Evolutionary conservation across 1,140 invertebrate genomes (phyloP).

Genomic region (Drosophila baimaii): DNA sequence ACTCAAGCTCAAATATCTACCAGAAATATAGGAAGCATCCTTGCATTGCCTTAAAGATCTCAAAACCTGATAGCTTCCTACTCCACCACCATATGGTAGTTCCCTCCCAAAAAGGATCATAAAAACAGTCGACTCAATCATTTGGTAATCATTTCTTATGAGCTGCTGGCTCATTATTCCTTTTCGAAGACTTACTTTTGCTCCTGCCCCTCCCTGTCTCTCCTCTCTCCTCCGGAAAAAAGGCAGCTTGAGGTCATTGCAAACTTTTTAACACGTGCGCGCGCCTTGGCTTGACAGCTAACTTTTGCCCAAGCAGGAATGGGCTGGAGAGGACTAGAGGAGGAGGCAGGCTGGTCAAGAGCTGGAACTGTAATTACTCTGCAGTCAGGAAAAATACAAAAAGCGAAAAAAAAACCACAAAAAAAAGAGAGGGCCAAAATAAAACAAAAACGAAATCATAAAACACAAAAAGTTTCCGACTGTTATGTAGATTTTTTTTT

Average conservation of each 20-base stretch:
- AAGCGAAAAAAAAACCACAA: slow-evolving; percentile 10
- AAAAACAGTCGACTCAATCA: slow-evolving; percentile 1
- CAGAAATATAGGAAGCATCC: too few relatives aligned
- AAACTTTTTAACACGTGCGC: slow-evolving; percentile 62
- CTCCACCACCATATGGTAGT: background rate
- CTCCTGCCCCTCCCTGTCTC: background rate
- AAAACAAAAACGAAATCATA: slow-evolving; percentile 49
- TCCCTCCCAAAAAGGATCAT: background rate
- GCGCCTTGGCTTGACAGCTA: slow-evolving; percentile 57
- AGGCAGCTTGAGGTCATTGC: slow-evolving; percentile 24
- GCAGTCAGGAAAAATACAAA: slow-evolving; percentile 44
- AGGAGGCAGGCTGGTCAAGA: slow-evolving; percentile 38
- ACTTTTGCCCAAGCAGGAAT: slow-evolving; percentile 49
- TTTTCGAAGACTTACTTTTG: slow-evolving; percentile 1
- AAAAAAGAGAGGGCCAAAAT: background rate
- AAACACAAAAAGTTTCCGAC: slow-evolving; percentile 74
- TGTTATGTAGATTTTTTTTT: slow-evolving; percentile 74
- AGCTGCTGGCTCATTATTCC: slow-evolving; percentile 12
- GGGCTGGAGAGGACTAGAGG: background rate
- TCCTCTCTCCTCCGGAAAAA: too few relatives aligned
- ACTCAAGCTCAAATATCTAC: too few relatives aligned
- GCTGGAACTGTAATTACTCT: slow-evolving; percentile 72
- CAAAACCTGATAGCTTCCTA: too few relatives aligned
- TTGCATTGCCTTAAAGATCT: too few relatives aligned
- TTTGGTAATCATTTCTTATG: slow-evolving; percentile 2